phyloP scores from a whole-genome alignment of 2,888 invertebrate species.

The Chrysolina oricalcia region DNA sequence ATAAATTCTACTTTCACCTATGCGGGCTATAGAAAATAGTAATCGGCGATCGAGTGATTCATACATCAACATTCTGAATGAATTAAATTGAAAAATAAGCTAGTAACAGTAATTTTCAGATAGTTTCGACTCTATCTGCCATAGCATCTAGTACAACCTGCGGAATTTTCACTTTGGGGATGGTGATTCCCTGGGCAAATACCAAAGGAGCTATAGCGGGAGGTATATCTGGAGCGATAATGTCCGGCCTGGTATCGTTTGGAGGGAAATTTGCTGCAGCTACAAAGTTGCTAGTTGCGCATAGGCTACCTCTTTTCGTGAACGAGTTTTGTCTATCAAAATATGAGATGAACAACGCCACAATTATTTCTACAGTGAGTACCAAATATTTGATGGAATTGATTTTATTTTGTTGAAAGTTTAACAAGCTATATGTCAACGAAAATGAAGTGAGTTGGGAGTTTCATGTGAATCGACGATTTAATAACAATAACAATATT shows the following conservation, averaged over 20 bases:
- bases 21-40: too few relatives aligned
- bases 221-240: background rate
- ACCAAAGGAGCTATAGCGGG: constrained; percentile 78
- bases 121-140: constrained; percentile 85
- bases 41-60: too few relatives aligned
- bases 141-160: constrained; percentile 89
- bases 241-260: constrained; percentile 69
- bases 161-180: constrained; percentile 88
- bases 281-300: constrained; percentile 75
- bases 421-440: too few relatives aligned
- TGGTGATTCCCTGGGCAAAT: constrained; percentile 87
- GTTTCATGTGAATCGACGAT: too few relatives aligned
- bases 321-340: constrained; percentile 66
- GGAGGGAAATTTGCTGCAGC: constrained; percentile 81
- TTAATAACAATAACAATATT: too few relatives aligned
- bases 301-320: constrained; percentile 74
- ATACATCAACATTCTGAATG: too few relatives aligned
- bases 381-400: too few relatives aligned
- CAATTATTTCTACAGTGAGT: background rate
- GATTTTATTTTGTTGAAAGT: too few relatives aligned
- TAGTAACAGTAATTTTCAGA: constrained; percentile 65
- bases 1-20: too few relatives aligned
- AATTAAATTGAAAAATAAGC: too few relatives aligned
- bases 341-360: background rate
- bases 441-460: too few relatives aligned